Evolutionary conservation across 2,888 invertebrate genomes (phyloP), one percentile per base, ranked within the genome.

Genomic region (Zygogramma bicolorata): DNA sequence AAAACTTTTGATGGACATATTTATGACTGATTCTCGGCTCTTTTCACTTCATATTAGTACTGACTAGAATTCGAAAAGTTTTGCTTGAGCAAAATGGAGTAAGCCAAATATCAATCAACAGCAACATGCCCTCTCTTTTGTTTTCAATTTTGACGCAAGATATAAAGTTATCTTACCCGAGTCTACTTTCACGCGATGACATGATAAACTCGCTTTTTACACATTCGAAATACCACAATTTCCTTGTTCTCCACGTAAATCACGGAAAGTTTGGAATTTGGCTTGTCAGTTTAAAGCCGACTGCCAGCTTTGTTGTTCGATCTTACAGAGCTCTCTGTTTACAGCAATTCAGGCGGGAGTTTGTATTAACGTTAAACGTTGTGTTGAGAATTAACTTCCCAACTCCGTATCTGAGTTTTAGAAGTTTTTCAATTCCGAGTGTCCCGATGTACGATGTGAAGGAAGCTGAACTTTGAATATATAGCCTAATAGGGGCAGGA

Each of bases 281-380:
- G 10, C 46, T 46, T 46, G 46, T 46, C 46, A 46, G 46, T 20
- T 46, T 18, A 20, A 46, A 46, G 46, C 46, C 34, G 34, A 34
- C 34, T 34, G 34, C 34, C 46, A 10, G 46, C 46, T 46, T 46
- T 46, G 22, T 46, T 46, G 8, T 46, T 46, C 46, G 46, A 46
- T 46, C 20, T 8, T 46, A 20, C 46, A 46, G 8, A 8, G 46
- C 46, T 46, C 10, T 46, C 46, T 63, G 62, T 63, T 46, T 65
- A 65, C 49, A 65, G 59, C 31, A 70, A 46, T 65, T 58, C 59
- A 70, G 59, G 15, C 70, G 42, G 65, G 65, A 70, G 58, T 38
- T 59, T 31, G 31, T 63, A 38, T 42, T 46, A 61, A 62, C 68
- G 42, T 62, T 67, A 53, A 62, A 58, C 63, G 69, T 63, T 63